A percentile compares a stretch with the other conserved stretches of the same genome.
phyloP scores from a whole-genome alignment of 1,140 invertebrate species.

The Ptiloglossa arizonensis region DNA sequence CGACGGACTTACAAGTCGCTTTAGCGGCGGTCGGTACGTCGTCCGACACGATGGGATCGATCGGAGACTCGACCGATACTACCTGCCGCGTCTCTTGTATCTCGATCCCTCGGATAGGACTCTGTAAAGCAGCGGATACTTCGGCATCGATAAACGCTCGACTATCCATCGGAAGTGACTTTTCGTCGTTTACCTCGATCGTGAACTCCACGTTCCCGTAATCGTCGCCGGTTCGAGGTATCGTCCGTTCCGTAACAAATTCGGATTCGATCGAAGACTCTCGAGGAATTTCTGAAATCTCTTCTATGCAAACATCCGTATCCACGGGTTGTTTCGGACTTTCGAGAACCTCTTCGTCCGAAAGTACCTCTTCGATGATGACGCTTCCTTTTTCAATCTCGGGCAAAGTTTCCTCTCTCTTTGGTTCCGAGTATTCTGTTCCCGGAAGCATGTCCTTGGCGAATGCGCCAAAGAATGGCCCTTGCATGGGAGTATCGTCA shows the following conservation, averaged over 20 bases:
- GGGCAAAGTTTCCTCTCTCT: neutral
- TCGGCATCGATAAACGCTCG: slow-evolving; percentile 71
- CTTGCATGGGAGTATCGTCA: slow-evolving; percentile 56
- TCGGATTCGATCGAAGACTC: neutral
- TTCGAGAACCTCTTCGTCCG: neutral
- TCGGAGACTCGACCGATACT: slow-evolving; percentile 31
- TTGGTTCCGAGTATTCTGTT: neutral
- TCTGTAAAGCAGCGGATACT: slow-evolving; percentile 70
- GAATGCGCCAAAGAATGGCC: slow-evolving; percentile 69
- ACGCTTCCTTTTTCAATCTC: neutral
- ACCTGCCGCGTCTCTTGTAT: slow-evolving; percentile 34
- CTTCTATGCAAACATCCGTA: neutral
- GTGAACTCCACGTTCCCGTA: slow-evolving; percentile 56
- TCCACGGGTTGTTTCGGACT: too few species aligned
- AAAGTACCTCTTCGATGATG: neutral
- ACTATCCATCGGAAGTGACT: slow-evolving; percentile 29
- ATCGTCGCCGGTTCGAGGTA: slow-evolving; percentile 43
- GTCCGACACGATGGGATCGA: slow-evolving; percentile 51
- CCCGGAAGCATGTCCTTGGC: slow-evolving; percentile 56
- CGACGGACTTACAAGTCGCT: slow-evolving; percentile 79
- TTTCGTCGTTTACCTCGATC: slow-evolving; percentile 68
- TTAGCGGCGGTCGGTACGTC: slow-evolving; percentile 64
- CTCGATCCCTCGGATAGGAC: slow-evolving; percentile 58
- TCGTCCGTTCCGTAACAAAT: neutral
- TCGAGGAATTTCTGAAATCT: neutral